Base-by-base conservation (phyloP, 2,113 vertebrate genomes). In the Daubentonia madagascariensis region DNA sequence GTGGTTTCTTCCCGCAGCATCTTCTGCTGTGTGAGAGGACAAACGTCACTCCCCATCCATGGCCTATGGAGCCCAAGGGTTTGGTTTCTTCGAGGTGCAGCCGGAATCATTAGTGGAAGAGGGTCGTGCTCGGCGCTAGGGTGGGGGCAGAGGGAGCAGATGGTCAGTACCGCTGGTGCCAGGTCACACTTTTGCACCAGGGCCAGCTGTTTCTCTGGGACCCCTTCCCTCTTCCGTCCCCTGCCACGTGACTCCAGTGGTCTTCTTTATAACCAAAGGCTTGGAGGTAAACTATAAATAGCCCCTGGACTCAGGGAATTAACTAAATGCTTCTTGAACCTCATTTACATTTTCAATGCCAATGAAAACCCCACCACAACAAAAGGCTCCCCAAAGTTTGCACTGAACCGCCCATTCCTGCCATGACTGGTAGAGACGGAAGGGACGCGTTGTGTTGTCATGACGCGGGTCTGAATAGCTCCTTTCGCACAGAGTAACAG, bases 381-480 rank as follows among this genome's bases (percentile, higher is more conserved):
- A 40, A 73, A 76, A 92, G n/a, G 35, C 78, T 11, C 67, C 59
- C 40, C 11, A 5, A 18, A 25, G 14, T 43, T n/a, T 12, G n/a
- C 37, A 14, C 30, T 11, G 13, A 32, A 10, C 18, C 8, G 28
- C 8, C 79, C 1, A 0, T 48, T 7, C n/a, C 85, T 37, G 20
- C 7, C 2, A 7, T 52, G 40, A 52, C 59, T 40, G 30, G 57
- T 59, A 13, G 52, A n/a, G 76, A 57, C 76, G 18, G 93, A 86
- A 80, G 85, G 6, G 13, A 23, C 1, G 0, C 0, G 4, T 48
- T 79, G n/a, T 37, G 63, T 17, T 75, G 50, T 61, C 23, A 28
- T 61, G 1, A 0, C 23, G 1, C 0, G n/a, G 0, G n/a, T 43
- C 48, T 32, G 45, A 68, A 63, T 9, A 32, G 63, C 50, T 70